A percentile compares a stretch with the other conserved stretches of the same genome.
These are phyloP conservation scores for Sorex fumeus DNA, from an alignment of 2,113 vertebrate species.

Conservation along the genomic window DNA sequence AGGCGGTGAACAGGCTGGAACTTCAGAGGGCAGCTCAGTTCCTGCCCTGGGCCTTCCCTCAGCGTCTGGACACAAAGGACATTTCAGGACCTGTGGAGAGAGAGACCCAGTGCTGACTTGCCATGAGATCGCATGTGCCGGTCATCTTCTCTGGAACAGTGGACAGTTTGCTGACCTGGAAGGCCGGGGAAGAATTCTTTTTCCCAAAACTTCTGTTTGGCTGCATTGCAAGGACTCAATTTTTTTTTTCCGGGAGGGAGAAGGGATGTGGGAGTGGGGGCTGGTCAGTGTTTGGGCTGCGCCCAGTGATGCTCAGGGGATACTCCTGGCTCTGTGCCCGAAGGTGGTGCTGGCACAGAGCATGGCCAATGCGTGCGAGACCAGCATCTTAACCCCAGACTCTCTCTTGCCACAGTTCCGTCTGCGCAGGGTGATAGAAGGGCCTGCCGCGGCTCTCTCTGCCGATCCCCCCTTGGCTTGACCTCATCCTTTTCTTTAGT, in stretches of 20 bases:
- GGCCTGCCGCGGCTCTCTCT: background rate
- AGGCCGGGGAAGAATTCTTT: conserved; percentile 11
- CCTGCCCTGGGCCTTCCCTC: conserved; percentile 67
- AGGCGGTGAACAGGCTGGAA: conserved; percentile 67
- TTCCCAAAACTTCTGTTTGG: background rate
- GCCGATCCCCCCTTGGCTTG: background rate
- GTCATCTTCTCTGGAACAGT: conserved; percentile 29
- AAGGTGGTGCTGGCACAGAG: too few relatives aligned
- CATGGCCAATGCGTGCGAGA: too few relatives aligned
- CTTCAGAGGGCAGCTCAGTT: conserved; percentile 77
- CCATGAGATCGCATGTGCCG: conserved; percentile 44
- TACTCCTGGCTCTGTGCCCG: too few relatives aligned
- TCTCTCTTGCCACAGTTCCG: background rate
- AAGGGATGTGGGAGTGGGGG: too few relatives aligned
- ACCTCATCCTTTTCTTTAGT: background rate
- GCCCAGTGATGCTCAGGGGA: too few relatives aligned
- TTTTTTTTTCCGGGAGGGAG: too few relatives aligned
- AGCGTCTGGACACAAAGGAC: conserved; percentile 85
- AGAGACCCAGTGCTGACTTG: conserved; percentile 19
- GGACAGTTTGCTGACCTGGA: conserved; percentile 33
- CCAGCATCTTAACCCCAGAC: background rate
- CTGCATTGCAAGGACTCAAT: background rate
- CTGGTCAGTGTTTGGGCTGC: too few relatives aligned
- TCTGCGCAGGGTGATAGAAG: too few relatives aligned
- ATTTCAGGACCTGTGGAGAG: conserved; percentile 90